phyloP scores from a whole-genome alignment of 1,140 invertebrate species.

The Latrodectus geometricus region DNA sequence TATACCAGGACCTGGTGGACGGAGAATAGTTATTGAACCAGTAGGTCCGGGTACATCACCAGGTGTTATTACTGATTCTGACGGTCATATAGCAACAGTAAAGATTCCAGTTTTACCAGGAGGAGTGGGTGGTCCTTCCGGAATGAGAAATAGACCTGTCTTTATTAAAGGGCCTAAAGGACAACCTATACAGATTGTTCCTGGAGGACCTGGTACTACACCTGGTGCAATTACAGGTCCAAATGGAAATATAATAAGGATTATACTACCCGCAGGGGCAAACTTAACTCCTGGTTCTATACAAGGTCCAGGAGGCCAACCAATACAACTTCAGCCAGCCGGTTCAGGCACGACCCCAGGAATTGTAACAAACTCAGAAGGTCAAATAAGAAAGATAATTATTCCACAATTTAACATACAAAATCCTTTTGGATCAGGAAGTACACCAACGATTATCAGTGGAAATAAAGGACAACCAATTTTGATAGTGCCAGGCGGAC shows the following conservation, averaged over 20 bases:
- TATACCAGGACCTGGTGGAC: not conserved
- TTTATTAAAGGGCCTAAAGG: conserved; percentile 4
- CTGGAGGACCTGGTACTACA: conserved; percentile 19
- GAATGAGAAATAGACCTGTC: not conserved
- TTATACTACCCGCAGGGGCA: conserved; percentile 10
- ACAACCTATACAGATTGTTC: conserved; percentile 14
- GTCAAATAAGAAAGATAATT: not conserved
- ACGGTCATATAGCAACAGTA: conserved; percentile 18
- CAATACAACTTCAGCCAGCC: not conserved
- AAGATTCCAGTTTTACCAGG: conserved; percentile 1
- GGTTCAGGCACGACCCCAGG: conserved; percentile 14
- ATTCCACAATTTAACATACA: not conserved
- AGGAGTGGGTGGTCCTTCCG: not conserved
- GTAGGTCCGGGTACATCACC: conserved; percentile 30
- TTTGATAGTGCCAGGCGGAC: not conserved
- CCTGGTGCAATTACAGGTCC: conserved; percentile 19
- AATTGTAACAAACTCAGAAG: not conserved
- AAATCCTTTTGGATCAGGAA: not conserved
- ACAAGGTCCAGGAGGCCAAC: not conserved
- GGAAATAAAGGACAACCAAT: not conserved
- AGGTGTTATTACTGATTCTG: conserved; percentile 7
- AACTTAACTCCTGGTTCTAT: not conserved
- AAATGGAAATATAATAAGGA: not conserved
- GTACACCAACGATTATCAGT: not conserved
- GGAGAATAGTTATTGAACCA: conserved; percentile 2